Base-by-base conservation (phyloP, 30 jellyfish, hydroid and myxozoan species). In the Aurelia sp. region DNA sequence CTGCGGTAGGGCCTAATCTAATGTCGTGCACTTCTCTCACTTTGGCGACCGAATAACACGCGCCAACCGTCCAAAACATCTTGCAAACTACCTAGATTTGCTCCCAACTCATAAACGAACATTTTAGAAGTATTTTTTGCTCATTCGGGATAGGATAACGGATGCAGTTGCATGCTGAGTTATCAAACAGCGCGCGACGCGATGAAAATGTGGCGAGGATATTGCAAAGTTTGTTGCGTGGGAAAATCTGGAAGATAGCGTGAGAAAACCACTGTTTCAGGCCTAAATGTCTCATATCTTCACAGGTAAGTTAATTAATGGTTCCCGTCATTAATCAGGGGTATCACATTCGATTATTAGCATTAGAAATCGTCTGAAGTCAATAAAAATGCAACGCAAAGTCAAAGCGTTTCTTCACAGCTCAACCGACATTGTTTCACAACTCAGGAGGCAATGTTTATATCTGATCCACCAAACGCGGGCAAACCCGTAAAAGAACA, bases 151-250 rank as follows among this genome's bases (percentile, higher is more conserved):
- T 59, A 18, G 12, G 13, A 59, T 59, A 59, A 59, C 69, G 69
- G 69, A 59, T 59, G 69, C 69, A 21, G 16, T 21, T 18, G 69
- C 69, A 59, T 13, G 63, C 91, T 24, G 91, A 27, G 17, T 48
- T 53, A 72, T 65, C 93, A 84, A 72, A 48, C 93, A 47, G 78
- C 66, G 82, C 15, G 27, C 76, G 52, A 51, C 77, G 30, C 76
- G 33, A 9, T n/a, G 71, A 27, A 72, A 48, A 84, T 61, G 82
- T 35, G 84, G 76, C 78, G 21, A 70, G 79, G 84, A 84, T 84
- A 84, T 82, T 72, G 93, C 93, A 21, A 76, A 59, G 74, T 61
- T 84, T 60, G 82, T 62, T 73, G 93, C 93, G 93, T 84, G 93
- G 93, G 93, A 84, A 84, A 84, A 84, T 48, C 84, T 22, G 19